Evolutionary conservation across 2,113 vertebrate genomes (phyloP), one percentile per base, ranked within the genome.

Genomic region (Oryzias woworae): DNA sequence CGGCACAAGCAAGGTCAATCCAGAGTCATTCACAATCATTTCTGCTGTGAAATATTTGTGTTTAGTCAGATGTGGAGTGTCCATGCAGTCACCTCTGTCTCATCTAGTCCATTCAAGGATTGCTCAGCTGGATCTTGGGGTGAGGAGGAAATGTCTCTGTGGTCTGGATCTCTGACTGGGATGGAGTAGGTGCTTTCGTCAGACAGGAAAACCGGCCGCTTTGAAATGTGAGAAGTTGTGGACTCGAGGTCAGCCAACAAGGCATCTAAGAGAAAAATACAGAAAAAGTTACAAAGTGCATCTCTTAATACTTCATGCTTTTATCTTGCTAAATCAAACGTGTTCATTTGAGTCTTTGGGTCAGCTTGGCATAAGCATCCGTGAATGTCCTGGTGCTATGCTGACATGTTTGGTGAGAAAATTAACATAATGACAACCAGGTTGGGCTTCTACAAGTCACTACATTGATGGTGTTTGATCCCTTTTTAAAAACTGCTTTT

Each of bases 211-310:
- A 95, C 93, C 0, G 97, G 94, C 4, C 92, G 78, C 63, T 97
- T 98, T 79, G 96, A 95, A 85, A 98, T 98, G 77, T 98, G 95
- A 0, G 95, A 96, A 56, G 97, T 98, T 77, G 97, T 96, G 49
- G 96, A 98, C 91, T 98, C 96, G 71, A 99, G 90, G 88, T 98
- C 97, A 17, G 96, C 96, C 81, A 99, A 88, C 69, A 99, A 88
- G 47, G 96, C 96, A 53, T 99, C 97, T 98, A 17, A 1, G 44
- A 59, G 50, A 73, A 5, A 78, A 14, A 58, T 14, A 48, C 22
- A 69, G 65, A 5, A 36, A 24, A 57, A 12, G 15, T 5, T 13
- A n/a, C 41, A 22, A 18, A 36, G 14, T 26, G 17, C 5, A 1
- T 3, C 17, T 59, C 4, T 46, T 41, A 23, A 6, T 18, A 20